Evolutionary conservation across 1,140 invertebrate species (phyloP), one percentile per base, ranked within the genome.

Genomic region (Drosophila lacertosa): DNA sequence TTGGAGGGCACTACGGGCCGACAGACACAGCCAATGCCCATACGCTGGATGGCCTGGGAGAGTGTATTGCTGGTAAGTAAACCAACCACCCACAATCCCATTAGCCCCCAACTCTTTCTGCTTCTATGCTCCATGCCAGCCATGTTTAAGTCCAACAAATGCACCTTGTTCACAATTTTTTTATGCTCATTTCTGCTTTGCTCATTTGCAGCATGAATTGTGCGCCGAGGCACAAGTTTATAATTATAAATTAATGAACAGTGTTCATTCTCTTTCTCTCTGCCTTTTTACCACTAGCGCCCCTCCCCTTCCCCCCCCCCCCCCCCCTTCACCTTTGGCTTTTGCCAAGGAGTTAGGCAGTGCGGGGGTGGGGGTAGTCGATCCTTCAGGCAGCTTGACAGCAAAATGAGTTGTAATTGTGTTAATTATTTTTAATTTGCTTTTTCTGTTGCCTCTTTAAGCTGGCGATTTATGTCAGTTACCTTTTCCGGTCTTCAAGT

Each of bases 41-140:
- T 96, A 59, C 93, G 96, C 77, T 96, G 95, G 95, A 93, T 96
- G 92, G 94, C 95, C 15, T 97, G 96, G 96, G 96, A 97, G 92
- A 96, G 95, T 89, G 94, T 97, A 72, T 90, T 97, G 32, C 78
- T 97, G 93, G 96, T 97, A 93, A 93, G 93, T 92, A 35, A 15
- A 44, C 5, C 4, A 10, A n/a, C n/a, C 15, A n/a, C n/a, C n/a
- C n/a, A n/a, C n/a, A n/a, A n/a, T n/a, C n/a, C n/a, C n/a, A n/a
- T n/a, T n/a, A 29, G 29, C 3, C 9, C 9, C 4, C 18, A 0
- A 16, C 39, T 11, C 40, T 22, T 22, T 10, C 10, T 15, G 2
- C 39, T 15, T 16, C 37, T 39, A 22, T 22, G 20, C 7, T 29
- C 6, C 26, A 29, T 29, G 6, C 26, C 40, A 44, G 11, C 32